phyloP scores from a whole-genome alignment of 2,888 invertebrate species.

The Nymphalis urticae region DNA sequence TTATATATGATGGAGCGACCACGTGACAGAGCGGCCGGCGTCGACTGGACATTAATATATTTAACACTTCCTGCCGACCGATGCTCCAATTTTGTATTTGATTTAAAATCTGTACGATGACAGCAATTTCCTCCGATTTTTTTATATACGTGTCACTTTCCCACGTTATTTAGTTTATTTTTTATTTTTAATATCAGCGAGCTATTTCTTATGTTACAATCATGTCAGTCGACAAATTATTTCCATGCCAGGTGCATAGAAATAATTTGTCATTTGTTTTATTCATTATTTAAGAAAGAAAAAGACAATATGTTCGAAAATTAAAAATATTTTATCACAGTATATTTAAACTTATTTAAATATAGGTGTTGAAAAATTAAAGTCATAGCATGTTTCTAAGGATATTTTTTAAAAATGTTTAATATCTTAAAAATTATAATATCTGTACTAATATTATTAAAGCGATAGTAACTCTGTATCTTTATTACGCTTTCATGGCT shows the following conservation, averaged over 20 bases:
- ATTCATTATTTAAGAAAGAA: constrained; percentile 28
- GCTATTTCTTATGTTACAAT: constrained; percentile 43
- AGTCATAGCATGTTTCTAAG: too few species aligned
- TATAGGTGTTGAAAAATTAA: too few species aligned
- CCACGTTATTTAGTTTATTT: constrained; percentile 52
- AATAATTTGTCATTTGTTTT: too few species aligned
- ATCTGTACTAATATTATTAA: too few species aligned
- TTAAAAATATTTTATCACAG: not conserved
- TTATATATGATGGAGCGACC: constrained; percentile 51
- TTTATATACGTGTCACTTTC: constrained; percentile 56
- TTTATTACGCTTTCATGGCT: too few species aligned
- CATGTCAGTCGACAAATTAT: constrained; percentile 57
- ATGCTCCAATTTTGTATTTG: constrained; percentile 79
- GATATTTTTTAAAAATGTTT: too few species aligned
- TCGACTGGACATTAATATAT: constrained; percentile 69
- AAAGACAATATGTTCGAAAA: constrained; percentile 4
- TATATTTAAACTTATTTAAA: too few species aligned
- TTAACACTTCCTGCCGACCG: constrained; percentile 75
- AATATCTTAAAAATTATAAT: too few species aligned
- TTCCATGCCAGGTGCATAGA: constrained; percentile 28
- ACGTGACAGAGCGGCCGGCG: constrained; percentile 53
- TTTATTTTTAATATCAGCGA: constrained; percentile 49
- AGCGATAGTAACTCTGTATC: too few species aligned
- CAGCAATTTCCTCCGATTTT: constrained; percentile 73
- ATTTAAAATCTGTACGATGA: constrained; percentile 72